phyloP scores from a whole-genome alignment of 2,113 vertebrate genomes.

The Mesoclemmys tuberculata region DNA sequence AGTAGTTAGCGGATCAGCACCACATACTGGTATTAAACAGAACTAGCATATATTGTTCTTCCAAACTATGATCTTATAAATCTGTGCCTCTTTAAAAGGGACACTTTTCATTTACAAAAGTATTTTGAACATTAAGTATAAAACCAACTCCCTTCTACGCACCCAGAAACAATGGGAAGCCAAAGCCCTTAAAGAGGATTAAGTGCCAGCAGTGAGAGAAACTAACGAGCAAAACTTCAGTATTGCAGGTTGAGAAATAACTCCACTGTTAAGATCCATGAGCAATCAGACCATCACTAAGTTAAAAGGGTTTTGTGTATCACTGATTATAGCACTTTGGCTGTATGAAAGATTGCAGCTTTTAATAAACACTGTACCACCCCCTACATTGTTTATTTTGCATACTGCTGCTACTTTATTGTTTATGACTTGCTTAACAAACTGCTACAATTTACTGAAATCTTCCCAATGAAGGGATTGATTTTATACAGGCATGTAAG shows the following conservation, averaged over 20 bases:
- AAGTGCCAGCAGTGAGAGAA: not conserved
- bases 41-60: not conserved
- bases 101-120: not conserved
- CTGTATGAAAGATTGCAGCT: not conserved
- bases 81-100: not conserved
- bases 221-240: not conserved
- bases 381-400: not conserved
- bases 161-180: not conserved
- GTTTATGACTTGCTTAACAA: not conserved
- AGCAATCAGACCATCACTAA: not conserved
- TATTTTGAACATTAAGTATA: not conserved
- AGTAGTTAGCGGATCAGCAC: not conserved
- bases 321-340: not conserved
- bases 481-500: slow-evolving; percentile 56
- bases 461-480: not conserved
- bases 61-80: not conserved
- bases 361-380: not conserved
- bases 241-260: not conserved
- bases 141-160: not conserved
- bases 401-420: not conserved
- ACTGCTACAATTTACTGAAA: not conserved
- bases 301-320: not conserved
- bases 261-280: not conserved
- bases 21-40: not conserved
- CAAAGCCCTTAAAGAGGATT: not conserved